These are phyloP conservation scores for Epizoanthus scotinus DNA, from an alignment of 92 coral and sea anemone genomes.

Conservation along the genomic window DNA sequence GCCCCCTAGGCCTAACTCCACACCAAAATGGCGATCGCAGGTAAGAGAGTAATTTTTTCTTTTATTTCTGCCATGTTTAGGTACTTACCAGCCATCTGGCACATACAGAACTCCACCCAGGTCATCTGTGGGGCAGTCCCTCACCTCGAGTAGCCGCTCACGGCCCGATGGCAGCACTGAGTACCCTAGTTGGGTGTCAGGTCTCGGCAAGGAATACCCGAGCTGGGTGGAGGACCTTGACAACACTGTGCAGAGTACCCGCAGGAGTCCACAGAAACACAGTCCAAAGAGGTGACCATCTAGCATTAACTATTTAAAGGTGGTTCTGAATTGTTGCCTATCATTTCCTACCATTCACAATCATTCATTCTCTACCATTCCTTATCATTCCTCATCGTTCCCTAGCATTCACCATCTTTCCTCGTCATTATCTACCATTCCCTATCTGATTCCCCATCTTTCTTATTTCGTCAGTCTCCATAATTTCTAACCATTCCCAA, in stretches of 20 bases:
- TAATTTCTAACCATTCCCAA: too few species aligned
- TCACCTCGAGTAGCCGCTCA: slow-evolving; percentile 13
- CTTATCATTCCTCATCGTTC: too few species aligned
- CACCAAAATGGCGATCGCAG: too few species aligned
- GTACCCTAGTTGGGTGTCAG: slow-evolving; percentile 92
- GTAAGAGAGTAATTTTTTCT: background rate
- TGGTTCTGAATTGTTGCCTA: background rate
- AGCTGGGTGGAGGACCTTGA: slow-evolving; percentile 99
- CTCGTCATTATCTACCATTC: too few species aligned
- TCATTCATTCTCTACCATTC: too few species aligned
- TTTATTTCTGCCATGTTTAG: background rate
- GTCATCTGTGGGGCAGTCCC: slow-evolving; percentile 7
- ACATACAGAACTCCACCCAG: slow-evolving; percentile 41
- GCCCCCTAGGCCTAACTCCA: too few species aligned
- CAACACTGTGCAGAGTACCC: slow-evolving; percentile 48
- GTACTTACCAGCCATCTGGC: slow-evolving; percentile 29
- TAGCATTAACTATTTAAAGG: background rate
- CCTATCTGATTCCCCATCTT: too few species aligned
- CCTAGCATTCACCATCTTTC: too few species aligned
- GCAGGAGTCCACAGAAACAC: slow-evolving; percentile 15
- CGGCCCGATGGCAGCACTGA: slow-evolving; percentile 63
- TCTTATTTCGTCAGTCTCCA: too few species aligned
- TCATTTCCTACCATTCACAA: too few species aligned
- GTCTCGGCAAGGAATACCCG: slow-evolving; percentile 86
- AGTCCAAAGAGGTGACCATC: slow-evolving; percentile 17